Evolutionary conservation across 2,888 invertebrate species (phyloP), one percentile per base, ranked within the genome.

Genomic region (Trachelus iudaicus): DNA sequence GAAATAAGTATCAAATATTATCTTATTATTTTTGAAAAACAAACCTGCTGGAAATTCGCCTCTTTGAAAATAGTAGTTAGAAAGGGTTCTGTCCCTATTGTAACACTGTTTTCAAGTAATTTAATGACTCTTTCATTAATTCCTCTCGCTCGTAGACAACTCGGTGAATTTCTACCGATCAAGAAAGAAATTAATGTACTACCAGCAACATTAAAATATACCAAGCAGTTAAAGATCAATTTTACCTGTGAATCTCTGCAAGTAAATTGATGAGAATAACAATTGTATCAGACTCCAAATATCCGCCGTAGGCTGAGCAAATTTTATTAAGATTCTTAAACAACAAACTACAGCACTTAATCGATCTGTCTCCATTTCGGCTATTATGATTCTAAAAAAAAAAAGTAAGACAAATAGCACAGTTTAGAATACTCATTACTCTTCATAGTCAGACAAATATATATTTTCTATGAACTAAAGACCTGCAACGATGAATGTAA

Each of bases 241-340:
- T 75, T 35, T 75, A 84, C 80, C 79, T 80, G 77, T 81, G 75
- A 15, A 80, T 69, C 69, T 81, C 76, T 11, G 82, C 69, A 37
- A 89, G 77, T 75, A 89, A 80, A 80, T 86, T 83, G 40, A 89
- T 71, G 6, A 87, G 79, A 35, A 77, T 78, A 34, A 73, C 33
- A 69, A 86, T 83, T 33, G 81, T 83, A 31, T 89, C 83, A 12
- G 82, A 80, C 4, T 80, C 80, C 73, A 89, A 78, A 80, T 77
- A 84, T 37, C 81, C 81, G 40, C 76, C 82, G 73, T 90, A 91
- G 35, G 79, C 78, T 12, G 80, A 80, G 75, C 83, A 87, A 68
- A 91, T 81, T 84, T 85, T 88, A 69, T 85, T 84, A 35, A 91
- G 83, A 78, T 90, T 86, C 81, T 87, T 89, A 34, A 90, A 79